Percentiles rank a stretch among this genome's conserved stretches.
These are phyloP conservation scores for Trissolcus basalis DNA, from an alignment of 1,140 invertebrate species.

Conservation along the genomic window DNA sequence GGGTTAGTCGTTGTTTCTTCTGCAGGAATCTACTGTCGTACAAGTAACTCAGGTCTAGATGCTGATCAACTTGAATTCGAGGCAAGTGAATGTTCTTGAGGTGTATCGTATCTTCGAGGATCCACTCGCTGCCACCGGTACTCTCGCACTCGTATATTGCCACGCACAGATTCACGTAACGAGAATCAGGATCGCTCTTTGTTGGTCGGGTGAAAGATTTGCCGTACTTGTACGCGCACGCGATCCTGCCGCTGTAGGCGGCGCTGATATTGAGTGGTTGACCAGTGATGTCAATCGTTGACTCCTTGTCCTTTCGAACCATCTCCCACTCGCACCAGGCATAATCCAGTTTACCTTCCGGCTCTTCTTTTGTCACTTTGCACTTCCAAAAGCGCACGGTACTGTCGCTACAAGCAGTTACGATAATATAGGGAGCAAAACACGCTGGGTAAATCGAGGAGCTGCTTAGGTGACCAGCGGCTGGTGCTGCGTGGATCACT, in stretches of 20 bases:
- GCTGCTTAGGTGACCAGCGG: conserved; percentile 87
- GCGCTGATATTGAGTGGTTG: conserved; percentile 95
- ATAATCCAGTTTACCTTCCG: conserved; percentile 81
- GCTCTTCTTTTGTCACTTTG: conserved; percentile 78
- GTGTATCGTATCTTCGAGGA: conserved; percentile 97
- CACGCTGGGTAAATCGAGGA: conserved; percentile 98
- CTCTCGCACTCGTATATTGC: conserved; percentile 99
- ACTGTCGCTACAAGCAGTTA: conserved; percentile 94
- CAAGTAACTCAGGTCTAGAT: conserved; percentile 88
- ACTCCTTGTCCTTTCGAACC: conserved; percentile 88
- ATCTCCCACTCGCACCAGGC: conserved; percentile 94
- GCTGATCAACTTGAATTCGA: conserved; percentile 86
- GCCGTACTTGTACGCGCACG: conserved; percentile 96
- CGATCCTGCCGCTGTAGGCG: conserved; percentile 97
- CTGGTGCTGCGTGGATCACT: conserved; percentile 86
- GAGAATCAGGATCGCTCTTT: conserved; percentile 85
- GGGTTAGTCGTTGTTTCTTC: conserved; percentile 85
- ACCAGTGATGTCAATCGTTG: conserved; percentile 89
- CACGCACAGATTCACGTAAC: conserved; percentile 95
- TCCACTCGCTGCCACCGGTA: conserved; percentile 98
- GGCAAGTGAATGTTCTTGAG: conserved; percentile 91
- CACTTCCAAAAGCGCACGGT: conserved; percentile 85
- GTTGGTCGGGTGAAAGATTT: conserved; percentile 88
- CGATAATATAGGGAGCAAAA: conserved; percentile 95
- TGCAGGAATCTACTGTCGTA: conserved; percentile 88